These are phyloP conservation scores for Epinephelus fuscoguttatus DNA, from an alignment of 2,113 vertebrate species.

Conservation along the genomic window DNA sequence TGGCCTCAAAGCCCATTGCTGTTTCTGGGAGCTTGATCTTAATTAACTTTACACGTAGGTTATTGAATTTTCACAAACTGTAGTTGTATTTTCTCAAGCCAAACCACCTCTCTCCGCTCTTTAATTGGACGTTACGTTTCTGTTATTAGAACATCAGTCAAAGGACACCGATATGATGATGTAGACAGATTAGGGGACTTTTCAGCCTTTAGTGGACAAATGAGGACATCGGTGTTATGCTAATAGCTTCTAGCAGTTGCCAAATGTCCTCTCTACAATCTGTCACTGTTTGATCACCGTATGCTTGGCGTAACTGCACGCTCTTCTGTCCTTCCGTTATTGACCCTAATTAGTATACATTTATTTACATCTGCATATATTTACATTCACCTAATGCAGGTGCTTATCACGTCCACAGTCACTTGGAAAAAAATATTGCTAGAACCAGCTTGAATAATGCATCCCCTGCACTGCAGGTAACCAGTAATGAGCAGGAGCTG, in stretches of 20 bases:
- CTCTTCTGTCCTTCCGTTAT: not conserved
- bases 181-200: not conserved
- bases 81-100: too few relatives aligned
- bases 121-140: not conserved
- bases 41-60: too few relatives aligned
- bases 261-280: too few relatives aligned
- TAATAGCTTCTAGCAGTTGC: not conserved
- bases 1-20: too few relatives aligned
- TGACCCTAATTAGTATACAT: not conserved
- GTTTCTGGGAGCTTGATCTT: too few relatives aligned
- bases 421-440: not conserved
- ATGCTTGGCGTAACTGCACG: not conserved
- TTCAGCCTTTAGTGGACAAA: not conserved
- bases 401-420: not conserved
- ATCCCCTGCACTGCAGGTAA: not conserved
- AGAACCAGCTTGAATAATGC: not conserved
- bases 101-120: too few relatives aligned
- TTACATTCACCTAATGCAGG: not conserved
- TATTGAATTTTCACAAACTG: too few relatives aligned
- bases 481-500: not conserved
- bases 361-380: slow-evolving; percentile 7
- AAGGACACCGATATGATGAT: not conserved
- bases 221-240: not conserved
- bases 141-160: not conserved
- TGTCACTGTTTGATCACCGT: not conserved